phyloP scores from a whole-genome alignment of 2,797 vertebrate genomes.

The Crocidura indochinensis region DNA sequence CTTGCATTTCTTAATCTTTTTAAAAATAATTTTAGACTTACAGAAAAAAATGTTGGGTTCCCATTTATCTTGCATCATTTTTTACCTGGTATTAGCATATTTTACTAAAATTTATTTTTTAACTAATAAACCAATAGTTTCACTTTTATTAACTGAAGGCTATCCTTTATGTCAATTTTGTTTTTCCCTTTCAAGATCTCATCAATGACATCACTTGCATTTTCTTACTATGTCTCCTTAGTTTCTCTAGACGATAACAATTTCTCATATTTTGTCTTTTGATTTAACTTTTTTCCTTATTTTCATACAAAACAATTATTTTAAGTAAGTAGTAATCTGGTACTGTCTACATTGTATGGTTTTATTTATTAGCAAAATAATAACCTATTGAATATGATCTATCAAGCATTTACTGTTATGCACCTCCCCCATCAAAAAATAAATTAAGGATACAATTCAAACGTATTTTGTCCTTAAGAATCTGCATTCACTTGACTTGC shows the following conservation, averaged over 20 bases:
- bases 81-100: slow-evolving; percentile 22
- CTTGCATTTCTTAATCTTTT: slow-evolving; percentile 50
- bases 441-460: not conserved
- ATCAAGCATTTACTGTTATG: not conserved
- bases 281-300: slow-evolving; percentile 33
- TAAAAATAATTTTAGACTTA: slow-evolving; percentile 64
- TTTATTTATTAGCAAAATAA: slow-evolving; percentile 71
- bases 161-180: slow-evolving; percentile 50
- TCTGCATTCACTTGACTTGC: not conserved
- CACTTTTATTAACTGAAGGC: slow-evolving; percentile 48
- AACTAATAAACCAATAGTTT: slow-evolving; percentile 3
- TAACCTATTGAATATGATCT: slow-evolving; percentile 12
- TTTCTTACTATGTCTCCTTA: slow-evolving; percentile 54
- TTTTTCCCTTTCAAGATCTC: slow-evolving; percentile 10
- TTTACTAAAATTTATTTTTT: slow-evolving; percentile 60
- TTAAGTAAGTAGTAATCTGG: slow-evolving; percentile 26
- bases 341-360: not conserved
- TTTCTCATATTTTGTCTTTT: slow-evolving; percentile 50
- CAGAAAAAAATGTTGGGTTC: slow-evolving; percentile 33
- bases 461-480: slow-evolving; percentile 47
- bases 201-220: slow-evolving; percentile 16
- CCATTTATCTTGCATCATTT: slow-evolving; percentile 7
- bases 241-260: not conserved
- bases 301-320: slow-evolving; percentile 21
- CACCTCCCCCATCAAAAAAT: slow-evolving; percentile 15